Evolutionary conservation across 1,140 invertebrate genomes (phyloP).

Genomic region (Trichonephila clavipes): DNA sequence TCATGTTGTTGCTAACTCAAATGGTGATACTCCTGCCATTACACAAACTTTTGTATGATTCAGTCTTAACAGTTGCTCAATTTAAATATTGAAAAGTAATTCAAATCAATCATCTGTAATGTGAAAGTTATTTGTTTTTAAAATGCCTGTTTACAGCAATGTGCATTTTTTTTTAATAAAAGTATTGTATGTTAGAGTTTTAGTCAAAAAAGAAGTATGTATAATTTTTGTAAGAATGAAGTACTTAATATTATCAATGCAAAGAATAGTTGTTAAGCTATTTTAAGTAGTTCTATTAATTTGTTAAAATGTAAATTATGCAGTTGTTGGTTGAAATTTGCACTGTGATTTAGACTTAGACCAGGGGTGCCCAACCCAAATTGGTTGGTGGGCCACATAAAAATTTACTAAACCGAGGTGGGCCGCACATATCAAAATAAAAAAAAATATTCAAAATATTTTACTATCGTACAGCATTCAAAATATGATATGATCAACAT

Average conservation of each 20-base stretch:
- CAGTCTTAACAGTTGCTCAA: neutral
- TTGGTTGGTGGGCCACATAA: too few species aligned
- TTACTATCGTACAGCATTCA: too few species aligned
- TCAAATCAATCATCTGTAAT: neutral
- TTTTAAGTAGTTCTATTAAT: too few species aligned
- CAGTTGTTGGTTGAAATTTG: too few species aligned
- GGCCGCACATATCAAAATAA: too few species aligned
- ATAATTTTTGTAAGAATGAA: too few species aligned
- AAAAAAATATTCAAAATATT: too few species aligned
- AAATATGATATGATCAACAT: too few species aligned
- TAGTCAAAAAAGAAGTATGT: neutral
- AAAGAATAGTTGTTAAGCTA: neutral
- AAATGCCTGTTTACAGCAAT: neutral
- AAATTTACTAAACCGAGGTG: too few species aligned
- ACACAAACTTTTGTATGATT: constrained; percentile 1
- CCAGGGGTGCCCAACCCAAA: too few species aligned
- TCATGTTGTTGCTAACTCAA: neutral
- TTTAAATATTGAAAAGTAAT: neutral
- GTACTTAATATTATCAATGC: neutral
- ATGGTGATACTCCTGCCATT: neutral
- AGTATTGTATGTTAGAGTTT: neutral
- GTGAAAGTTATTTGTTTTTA: neutral
- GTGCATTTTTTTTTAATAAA: neutral
- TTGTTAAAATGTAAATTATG: too few species aligned
- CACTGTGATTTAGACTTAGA: too few species aligned